These are phyloP conservation scores for Chrosomus eos DNA, from an alignment of 2,797 vertebrate species.

Conservation along the genomic window DNA sequence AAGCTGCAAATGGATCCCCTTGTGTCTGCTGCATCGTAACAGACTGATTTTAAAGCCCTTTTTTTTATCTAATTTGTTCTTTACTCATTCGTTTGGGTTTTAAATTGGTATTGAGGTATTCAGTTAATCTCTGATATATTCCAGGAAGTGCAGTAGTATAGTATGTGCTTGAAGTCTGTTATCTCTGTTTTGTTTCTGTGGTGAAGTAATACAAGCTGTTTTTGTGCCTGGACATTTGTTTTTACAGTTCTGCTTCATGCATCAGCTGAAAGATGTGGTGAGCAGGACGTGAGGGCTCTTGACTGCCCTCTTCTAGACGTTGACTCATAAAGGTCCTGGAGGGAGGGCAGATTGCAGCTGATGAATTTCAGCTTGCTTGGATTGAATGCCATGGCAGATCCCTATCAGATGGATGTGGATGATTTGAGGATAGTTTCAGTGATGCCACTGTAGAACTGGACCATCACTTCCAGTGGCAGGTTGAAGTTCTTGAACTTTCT, in stretches of 20 bases:
- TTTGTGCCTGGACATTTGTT: constrained; percentile 8
- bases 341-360: constrained; percentile 1
- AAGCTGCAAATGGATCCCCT: no score
- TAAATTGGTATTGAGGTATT: background rate
- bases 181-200: background rate
- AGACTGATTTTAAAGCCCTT: background rate
- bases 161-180: background rate
- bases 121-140: background rate
- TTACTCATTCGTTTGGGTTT: background rate
- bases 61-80: background rate
- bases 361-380: background rate
- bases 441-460: background rate
- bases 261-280: constrained; percentile 19
- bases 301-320: background rate
- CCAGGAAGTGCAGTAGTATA: background rate
- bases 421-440: background rate
- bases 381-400: background rate
- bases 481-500: background rate
- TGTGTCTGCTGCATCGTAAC: no score
- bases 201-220: background rate
- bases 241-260: background rate
- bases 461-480: background rate
- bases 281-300: background rate
- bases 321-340: constrained; percentile 23
- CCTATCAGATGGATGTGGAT: constrained; percentile 1